A percentile compares a stretch with the other conserved stretches of the same genome.
These are phyloP conservation scores for Eulacestoma nigropectus DNA, from an alignment of 2,113 vertebrate genomes.

Conservation along the genomic window DNA sequence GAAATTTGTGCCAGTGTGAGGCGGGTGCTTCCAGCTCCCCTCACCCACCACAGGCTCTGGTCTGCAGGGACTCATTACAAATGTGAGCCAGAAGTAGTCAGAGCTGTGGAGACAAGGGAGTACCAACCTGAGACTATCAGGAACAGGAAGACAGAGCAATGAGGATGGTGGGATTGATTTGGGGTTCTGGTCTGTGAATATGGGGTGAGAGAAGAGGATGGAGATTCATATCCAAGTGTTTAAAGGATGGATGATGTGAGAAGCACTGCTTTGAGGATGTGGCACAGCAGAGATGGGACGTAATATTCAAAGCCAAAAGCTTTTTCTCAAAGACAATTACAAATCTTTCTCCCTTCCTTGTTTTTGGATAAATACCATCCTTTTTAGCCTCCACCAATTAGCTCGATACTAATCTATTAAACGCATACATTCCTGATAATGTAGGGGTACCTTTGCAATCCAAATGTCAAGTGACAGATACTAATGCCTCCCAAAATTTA, in stretches of 20 bases:
- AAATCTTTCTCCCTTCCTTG: neutral
- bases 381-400: neutral
- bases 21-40: fast-evolving
- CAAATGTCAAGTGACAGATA: neutral
- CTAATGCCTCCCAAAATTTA: neutral
- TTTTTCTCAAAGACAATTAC: neutral
- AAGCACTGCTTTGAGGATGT: neutral
- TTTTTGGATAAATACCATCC: neutral
- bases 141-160: neutral
- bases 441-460: neutral
- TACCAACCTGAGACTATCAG: neutral
- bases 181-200: neutral
- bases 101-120: neutral
- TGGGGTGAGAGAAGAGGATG: neutral
- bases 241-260: neutral
- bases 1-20: neutral
- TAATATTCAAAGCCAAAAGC: neutral
- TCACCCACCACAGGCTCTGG: fast-evolving
- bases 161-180: neutral
- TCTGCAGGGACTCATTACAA: neutral
- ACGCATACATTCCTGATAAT: neutral
- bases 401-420: neutral
- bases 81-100: neutral
- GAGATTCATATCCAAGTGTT: neutral
- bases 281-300: neutral